Conservation (phyloP, 2,888 invertebrate genomes). For the Cephonodes hylas region DNA sequence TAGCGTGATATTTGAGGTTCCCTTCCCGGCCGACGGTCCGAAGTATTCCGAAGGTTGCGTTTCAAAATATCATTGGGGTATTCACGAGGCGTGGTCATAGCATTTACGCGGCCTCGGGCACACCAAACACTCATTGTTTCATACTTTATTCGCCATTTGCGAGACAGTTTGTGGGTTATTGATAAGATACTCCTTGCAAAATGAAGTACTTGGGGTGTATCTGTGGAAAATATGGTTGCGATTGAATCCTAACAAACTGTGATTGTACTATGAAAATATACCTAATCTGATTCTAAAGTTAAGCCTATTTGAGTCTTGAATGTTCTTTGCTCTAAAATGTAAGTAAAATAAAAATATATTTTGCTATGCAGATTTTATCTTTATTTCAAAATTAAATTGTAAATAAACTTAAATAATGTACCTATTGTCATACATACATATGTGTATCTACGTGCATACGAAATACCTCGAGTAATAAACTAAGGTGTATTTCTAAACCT, state of each 20-base stretch:
- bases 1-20: slow-evolving; percentile 32
- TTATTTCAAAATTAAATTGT: too few species aligned
- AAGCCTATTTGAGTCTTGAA: not conserved
- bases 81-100: slow-evolving; percentile 34
- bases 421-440: too few species aligned
- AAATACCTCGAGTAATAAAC: too few species aligned
- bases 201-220: not conserved
- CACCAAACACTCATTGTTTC: slow-evolving; percentile 1
- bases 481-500: too few species aligned
- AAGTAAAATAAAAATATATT: too few species aligned
- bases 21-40: slow-evolving; percentile 36
- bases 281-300: not conserved
- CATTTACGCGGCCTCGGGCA: slow-evolving; percentile 25
- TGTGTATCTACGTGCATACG: too few species aligned
- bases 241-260: not conserved
- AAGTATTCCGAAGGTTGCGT: slow-evolving; percentile 39
- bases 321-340: too few species aligned
- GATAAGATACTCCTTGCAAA: not conserved
- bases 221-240: not conserved
- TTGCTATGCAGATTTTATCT: too few species aligned
- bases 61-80: slow-evolving; percentile 39
- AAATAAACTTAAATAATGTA: too few species aligned
- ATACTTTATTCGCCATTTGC: slow-evolving; percentile 7
- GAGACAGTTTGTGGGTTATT: not conserved
- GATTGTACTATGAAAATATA: not conserved